Conservation (phyloP, 2,113 vertebrate genomes). For the Prionailurus bengalensis region DNA sequence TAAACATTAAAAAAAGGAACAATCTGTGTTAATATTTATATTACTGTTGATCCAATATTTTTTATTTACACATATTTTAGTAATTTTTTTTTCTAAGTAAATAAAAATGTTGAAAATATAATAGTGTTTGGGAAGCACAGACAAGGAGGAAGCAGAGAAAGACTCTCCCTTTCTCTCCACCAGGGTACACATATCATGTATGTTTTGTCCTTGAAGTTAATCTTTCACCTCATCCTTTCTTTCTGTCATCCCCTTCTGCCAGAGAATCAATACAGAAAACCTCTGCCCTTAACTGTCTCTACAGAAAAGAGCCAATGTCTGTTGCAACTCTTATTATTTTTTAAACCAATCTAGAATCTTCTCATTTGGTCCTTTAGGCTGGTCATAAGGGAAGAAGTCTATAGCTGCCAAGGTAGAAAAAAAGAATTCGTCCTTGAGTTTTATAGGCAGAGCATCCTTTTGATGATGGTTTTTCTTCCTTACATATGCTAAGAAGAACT, state of each 20-base stretch:
- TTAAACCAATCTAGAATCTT: not conserved
- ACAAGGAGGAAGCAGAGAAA: not conserved
- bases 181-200: fast-evolving
- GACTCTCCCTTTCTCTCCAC: not conserved
- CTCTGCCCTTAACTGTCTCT: not conserved
- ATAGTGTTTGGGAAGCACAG: not conserved
- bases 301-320: not conserved
- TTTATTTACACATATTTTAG: constrained; percentile 78
- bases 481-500: not conserved
- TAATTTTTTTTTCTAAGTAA: constrained; percentile 80
- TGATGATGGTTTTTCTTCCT: fast-evolving
- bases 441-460: not conserved
- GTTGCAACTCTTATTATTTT: not conserved
- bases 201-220: not conserved
- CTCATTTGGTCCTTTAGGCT: not conserved
- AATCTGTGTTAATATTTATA: constrained; percentile 64
- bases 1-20: not conserved
- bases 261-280: not conserved
- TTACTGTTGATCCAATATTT: constrained; percentile 78
- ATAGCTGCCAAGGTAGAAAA: not conserved
- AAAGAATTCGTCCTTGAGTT: not conserved
- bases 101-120: constrained; percentile 82
- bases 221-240: not conserved
- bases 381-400: not conserved
- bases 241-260: not conserved